Evolutionary conservation across 2,113 vertebrate genomes (phyloP), one percentile per base, ranked within the genome.

Genomic region (Seriola rivoliana): DNA sequence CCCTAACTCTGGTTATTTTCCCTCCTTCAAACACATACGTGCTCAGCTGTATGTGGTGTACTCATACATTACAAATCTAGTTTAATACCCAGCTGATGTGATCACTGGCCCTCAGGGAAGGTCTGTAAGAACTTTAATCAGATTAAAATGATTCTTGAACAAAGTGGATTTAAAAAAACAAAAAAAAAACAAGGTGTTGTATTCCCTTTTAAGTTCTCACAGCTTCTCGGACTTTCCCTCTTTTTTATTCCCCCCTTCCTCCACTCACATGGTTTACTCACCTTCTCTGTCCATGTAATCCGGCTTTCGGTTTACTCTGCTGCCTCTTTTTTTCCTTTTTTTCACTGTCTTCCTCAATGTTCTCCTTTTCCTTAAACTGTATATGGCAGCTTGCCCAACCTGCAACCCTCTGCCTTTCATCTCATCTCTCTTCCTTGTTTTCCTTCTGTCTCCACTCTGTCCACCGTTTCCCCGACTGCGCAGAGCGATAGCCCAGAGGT

Each of bases 121-220:
- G 48, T 34, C 55, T 85, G n/a, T 69, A 66, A 86, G 62, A 71
- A 21, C 54, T 74, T 64, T 77, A 77, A 82, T 84, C 50, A 71
- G 71, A 83, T 89, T 83, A 71, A 72, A 84, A 84, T 64, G 14
- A 63, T 54, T 75, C 36, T 19, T 50, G 25, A 68, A 77, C 38
- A 23, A 85, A 62, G 54, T 72, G 54, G 67, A 77, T 64, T 77
- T 76, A 54, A 58, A 19, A n/a, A 23, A 23, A 23, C 1, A 64
- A 2, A 29, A 29, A 29, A 29, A 64, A 42, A 64, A 64, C 13
- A 46, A 78, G 44, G 77, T 82, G 67, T 81, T 78, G 55, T 46
- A 75, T 85, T 80, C 60, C 40, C 71, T 68, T 68, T 73, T 82
- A 75, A 79, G 67, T 82, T 71, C 57, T 70, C 29, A 59, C 36